phyloP scores from a whole-genome alignment of 2,888 invertebrate species.

The Myopa tessellatipennis region DNA sequence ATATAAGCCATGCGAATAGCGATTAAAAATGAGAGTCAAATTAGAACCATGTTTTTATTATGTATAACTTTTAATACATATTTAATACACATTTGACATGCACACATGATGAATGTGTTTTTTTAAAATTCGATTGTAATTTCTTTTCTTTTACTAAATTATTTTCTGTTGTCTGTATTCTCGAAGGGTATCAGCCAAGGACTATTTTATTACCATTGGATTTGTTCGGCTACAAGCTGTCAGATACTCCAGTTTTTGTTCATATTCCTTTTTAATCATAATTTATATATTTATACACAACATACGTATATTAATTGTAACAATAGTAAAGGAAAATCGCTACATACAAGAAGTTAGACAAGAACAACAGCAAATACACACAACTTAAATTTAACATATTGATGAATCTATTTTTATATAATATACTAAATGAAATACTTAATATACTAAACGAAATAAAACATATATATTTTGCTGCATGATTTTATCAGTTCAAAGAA shows the following conservation, averaged over 20 bases:
- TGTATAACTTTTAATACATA: background rate
- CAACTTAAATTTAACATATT: constrained; percentile 47
- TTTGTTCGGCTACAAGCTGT: background rate
- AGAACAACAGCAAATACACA: constrained; percentile 28
- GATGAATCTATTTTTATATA: constrained; percentile 58
- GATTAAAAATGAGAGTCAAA: background rate
- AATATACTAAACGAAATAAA: constrained; percentile 46
- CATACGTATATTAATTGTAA: background rate
- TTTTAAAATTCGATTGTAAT: constrained; percentile 3
- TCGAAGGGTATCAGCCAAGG: background rate
- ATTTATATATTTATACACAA: constrained; percentile 10
- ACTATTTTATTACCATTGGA: background rate
- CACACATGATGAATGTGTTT: constrained; percentile 14
- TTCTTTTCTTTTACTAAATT: background rate
- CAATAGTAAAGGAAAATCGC: background rate
- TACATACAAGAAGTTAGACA: background rate
- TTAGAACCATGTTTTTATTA: constrained; percentile 1
- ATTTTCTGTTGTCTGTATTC: background rate
- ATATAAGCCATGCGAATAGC: constrained; percentile 13
- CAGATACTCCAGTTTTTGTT: constrained; percentile 9
- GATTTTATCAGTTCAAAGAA: constrained; percentile 41
- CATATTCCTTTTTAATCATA: constrained; percentile 15
- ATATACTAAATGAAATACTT: constrained; percentile 46
- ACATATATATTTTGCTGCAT: constrained; percentile 45
- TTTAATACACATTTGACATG: background rate